Base-by-base conservation (phyloP, 2,797 vertebrate species). In the Moxostoma hubbsi region DNA sequence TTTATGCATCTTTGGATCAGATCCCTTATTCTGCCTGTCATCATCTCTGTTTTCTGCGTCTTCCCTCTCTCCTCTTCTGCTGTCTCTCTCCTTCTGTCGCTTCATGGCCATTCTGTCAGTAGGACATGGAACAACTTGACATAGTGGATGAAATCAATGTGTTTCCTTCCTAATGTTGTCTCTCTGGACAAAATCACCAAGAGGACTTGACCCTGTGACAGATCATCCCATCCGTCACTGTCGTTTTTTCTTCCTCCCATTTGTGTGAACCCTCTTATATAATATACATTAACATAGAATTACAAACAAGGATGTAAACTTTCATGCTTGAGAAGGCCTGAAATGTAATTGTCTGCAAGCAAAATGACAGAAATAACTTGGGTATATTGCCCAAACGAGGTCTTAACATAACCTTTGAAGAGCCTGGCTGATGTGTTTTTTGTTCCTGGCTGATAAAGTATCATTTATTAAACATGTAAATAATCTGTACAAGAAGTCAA, bases 91-190 rank as follows among this genome's bases (percentile, higher is more conserved):
- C 36, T 54, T 75, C 51, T 78, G 74, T 15, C 11, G 7, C 15
- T 57, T 82, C 16, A 69, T n/a, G 54, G 16, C 64, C 43, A 49
- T 12, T 13, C 77, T 75, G 18, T 47, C 57, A 54, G 7, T 9
- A 45, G 15, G n/a, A 67, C 8, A 54, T 13, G 68, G 65, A 83
- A 61, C 65, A 83, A 54, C 7, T 24, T 47, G 71, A 68, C 13
- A 55, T 15, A 68, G 58, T 70, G 53, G n/a, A 57, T 66, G 16
- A 72, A 82, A 75, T 53, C 15, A 47, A 43, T 46, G 15, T 24
- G 58, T 24, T 18, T 82, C 59, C 79, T 58, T 75, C 67, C 8
- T 51, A 57, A 61, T 46, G 51, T 16, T 53, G 36, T 64, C 46
- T 64, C 24, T 24, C 1, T 50, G 24, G 55, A 46, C 15, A 71